phyloP scores from a whole-genome alignment of 2,888 invertebrate species.

The Drosophila atripex region DNA sequence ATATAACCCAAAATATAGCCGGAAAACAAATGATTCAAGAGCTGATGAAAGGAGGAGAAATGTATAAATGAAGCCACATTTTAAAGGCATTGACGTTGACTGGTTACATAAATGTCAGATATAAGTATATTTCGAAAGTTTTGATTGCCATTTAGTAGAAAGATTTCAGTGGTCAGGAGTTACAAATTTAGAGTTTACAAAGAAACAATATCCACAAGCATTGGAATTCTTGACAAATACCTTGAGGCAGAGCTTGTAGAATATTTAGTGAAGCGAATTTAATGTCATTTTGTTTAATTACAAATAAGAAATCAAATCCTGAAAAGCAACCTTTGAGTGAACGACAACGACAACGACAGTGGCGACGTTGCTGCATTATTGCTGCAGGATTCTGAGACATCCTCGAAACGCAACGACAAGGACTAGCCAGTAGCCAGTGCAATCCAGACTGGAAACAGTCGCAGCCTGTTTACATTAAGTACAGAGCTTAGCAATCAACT shows the following conservation, averaged over 20 bases:
- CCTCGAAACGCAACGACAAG: not conserved
- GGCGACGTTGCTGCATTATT: not conserved
- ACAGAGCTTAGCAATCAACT: conserved; percentile 49
- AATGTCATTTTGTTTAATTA: not conserved
- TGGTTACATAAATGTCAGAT: conserved; percentile 3
- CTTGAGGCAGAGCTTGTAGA: not conserved
- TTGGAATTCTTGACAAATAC: too few relatives aligned
- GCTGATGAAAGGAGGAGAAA: conserved; percentile 21
- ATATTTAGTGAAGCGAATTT: not conserved
- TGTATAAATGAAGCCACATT: conserved; percentile 11
- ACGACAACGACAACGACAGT: not conserved
- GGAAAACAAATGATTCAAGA: conserved; percentile 12
- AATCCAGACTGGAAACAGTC: conserved; percentile 3
- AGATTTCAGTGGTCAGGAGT: too few relatives aligned
- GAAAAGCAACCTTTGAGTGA: conserved; percentile 6
- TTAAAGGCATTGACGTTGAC: conserved; percentile 1
- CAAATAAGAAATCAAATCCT: not conserved
- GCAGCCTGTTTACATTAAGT: conserved; percentile 43
- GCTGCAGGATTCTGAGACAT: not conserved
- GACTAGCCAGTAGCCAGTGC: not conserved
- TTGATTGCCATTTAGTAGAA: not conserved
- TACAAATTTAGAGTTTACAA: too few relatives aligned
- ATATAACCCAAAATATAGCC: conserved; percentile 26
- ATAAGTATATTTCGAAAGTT: not conserved
- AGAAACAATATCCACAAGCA: not conserved